Base-by-base conservation (phyloP, 2,888 invertebrate species). In the Seira sanloemensis region DNA sequence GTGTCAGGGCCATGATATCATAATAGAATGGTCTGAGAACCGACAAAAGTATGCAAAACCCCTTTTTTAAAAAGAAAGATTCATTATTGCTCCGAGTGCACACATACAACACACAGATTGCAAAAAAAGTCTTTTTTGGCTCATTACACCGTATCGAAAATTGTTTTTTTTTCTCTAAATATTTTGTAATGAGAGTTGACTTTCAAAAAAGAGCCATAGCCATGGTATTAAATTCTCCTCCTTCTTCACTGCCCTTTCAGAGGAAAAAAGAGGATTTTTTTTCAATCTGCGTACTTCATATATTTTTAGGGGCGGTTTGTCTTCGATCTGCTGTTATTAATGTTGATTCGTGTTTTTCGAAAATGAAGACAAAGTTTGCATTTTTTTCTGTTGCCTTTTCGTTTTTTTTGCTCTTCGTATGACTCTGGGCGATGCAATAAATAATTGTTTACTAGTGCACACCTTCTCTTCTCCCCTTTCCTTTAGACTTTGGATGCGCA, bases 401-500 rank as follows among this genome's bases (percentile, higher is more conserved):
- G n/a, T 74, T 79, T 75, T 75, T 77, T 85, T 67, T 73, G 46
- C n/a, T n/a, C n/a, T n/a, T n/a, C n/a, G n/a, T n/a, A n/a, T n/a
- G 69, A 85, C 85, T 85, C 73, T 79, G 85, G 85, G 85, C 85
- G 76, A 85, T 85, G 74, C 65, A 85, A 85, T 85, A 85, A 85
- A 84, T 84, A 84, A 85, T 85, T 85, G n/a, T 80, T 79, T 79
- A 80, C 85, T 85, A 27, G 85, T 50, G 80, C 85, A 85, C 85
- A 85, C 85, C 85, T 80, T 79, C 84, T 84, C 80, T 85, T 77
- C 85, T 75, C 62, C 21, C 19, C 62, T 7, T 23, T 62, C 21
- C 21, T 62, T 62, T 62, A 2, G 23, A 62, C 62, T 21, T 9
- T 62, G n/a, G 2, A 62, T 16, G 62, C 62, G 21, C 5, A 19